These are phyloP conservation scores for Microlaimidae sp. DNA, from an alignment of 2,888 invertebrate species.

Conservation along the genomic window DNA sequence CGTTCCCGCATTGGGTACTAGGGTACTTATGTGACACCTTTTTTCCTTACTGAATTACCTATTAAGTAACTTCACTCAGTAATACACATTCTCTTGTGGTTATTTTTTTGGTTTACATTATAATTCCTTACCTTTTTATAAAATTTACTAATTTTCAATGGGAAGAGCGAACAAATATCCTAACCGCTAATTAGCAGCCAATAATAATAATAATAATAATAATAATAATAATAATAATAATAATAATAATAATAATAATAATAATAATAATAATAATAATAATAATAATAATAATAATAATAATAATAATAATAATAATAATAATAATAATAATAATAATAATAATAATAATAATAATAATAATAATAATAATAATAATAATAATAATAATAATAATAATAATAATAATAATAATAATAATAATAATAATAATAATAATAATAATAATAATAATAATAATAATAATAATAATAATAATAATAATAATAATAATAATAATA, in stretches of 20 bases:
- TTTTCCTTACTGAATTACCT: no score
- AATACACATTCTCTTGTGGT: no score
- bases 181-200: no score
- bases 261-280: conserved; percentile 8
- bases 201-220: conserved; percentile 8
- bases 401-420: conserved; percentile 4
- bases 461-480: not conserved
- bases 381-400: conserved; percentile 4
- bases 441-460: conserved; percentile 7
- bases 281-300: conserved; percentile 8
- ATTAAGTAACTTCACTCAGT: no score
- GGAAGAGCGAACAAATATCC: no score
- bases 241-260: conserved; percentile 8
- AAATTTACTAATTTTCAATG: no score
- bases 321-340: conserved; percentile 4
- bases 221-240: conserved; percentile 8
- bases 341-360: conserved; percentile 4
- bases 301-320: conserved; percentile 6
- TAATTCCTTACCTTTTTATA: no score
- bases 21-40: no score
- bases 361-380: conserved; percentile 4
- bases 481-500: no score
- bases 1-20: no score
- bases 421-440: conserved; percentile 4
- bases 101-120: no score